Percentiles rank a stretch among this genome's conserved stretches.
These are phyloP conservation scores for Pelochelys cantorii DNA, from an alignment of 2,797 vertebrate genomes.

Conservation along the genomic window DNA sequence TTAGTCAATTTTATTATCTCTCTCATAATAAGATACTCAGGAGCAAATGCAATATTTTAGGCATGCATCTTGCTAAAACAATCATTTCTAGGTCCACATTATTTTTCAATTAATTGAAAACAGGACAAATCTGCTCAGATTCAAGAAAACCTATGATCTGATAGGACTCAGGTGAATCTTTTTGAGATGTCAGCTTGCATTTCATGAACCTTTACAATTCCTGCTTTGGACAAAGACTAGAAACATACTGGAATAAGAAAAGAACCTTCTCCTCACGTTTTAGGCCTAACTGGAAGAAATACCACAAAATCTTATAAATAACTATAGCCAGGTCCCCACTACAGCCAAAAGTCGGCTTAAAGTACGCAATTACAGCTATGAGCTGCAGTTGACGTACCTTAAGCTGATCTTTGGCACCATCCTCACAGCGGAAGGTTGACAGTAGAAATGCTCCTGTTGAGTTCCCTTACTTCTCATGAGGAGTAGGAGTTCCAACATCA, in stretches of 20 bases:
- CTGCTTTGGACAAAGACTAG: not conserved
- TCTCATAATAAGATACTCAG: not conserved
- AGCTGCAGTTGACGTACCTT: no score
- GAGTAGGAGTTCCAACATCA: no score
- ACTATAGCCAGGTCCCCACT: not conserved
- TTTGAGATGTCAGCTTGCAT: not conserved
- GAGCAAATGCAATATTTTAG: not conserved
- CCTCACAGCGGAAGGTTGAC: no score
- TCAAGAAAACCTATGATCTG: not conserved
- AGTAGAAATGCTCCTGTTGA: no score
- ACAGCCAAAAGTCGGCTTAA: no score
- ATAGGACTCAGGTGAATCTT: not conserved
- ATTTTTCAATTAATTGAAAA: not conserved
- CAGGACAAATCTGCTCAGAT: accelerated
- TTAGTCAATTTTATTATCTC: not conserved
- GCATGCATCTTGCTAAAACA: not conserved
- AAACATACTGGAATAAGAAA: not conserved
- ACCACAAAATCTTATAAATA: not conserved
- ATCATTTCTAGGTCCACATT: not conserved
- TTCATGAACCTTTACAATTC: not conserved
- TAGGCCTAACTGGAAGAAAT: not conserved
- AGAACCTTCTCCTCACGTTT: not conserved
- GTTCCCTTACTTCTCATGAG: no score
- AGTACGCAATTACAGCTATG: no score
- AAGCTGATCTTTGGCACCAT: no score